Evolutionary conservation across 2,888 invertebrate species (phyloP).

Genomic region (Allophyes oxyacanthae): DNA sequence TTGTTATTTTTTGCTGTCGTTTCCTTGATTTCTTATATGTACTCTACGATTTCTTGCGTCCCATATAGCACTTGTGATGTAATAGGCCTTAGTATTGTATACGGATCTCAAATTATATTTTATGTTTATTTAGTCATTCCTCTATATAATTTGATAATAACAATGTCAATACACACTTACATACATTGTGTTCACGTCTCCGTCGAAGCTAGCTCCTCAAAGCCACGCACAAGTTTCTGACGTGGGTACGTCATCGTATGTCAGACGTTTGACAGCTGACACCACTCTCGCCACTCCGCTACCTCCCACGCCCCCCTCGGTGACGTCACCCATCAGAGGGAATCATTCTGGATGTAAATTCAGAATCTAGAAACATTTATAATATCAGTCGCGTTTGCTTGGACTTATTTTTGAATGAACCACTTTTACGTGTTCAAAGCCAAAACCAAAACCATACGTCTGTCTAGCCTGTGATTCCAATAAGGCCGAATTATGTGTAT

Average conservation of each 20-base stretch:
- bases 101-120: background rate
- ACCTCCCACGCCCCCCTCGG: conserved; percentile 50
- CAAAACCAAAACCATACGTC: too few relatives aligned
- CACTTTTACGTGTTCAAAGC: too few relatives aligned
- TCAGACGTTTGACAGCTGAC: conserved; percentile 80
- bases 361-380: conserved; percentile 8
- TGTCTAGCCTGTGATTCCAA: too few relatives aligned
- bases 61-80: background rate
- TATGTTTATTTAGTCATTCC: conserved; percentile 1
- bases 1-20: conserved; percentile 38
- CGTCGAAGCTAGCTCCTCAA: conserved; percentile 58
- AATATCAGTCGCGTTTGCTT: background rate
- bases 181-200: conserved; percentile 31
- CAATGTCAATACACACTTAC: conserved; percentile 30
- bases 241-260: conserved; percentile 77
- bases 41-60: background rate
- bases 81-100: background rate
- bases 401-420: background rate
- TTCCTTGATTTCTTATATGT: conserved; percentile 21
- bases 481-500: too few relatives aligned
- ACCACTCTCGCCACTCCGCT: conserved; percentile 60
- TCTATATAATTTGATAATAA: conserved; percentile 33
- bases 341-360: conserved; percentile 18
- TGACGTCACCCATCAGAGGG: conserved; percentile 68
- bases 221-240: conserved; percentile 75